Conservation (phyloP, 2,888 invertebrate species). For the Rotaria magnacalcarata region DNA sequence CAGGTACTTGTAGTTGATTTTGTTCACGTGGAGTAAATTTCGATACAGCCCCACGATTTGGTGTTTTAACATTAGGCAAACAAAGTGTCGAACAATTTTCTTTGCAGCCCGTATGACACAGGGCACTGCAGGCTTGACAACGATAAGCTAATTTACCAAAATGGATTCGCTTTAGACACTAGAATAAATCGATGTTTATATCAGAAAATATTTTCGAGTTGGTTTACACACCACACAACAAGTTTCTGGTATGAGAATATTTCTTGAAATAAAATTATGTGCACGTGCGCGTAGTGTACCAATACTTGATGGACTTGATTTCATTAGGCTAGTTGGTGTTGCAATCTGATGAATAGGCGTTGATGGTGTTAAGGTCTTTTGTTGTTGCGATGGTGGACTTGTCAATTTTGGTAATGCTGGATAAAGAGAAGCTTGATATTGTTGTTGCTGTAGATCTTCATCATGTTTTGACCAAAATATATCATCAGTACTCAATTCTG, state of each 20-base stretch:
- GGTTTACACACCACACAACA: background rate
- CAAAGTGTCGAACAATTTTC: slow-evolving; percentile 41
- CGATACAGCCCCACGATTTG: slow-evolving; percentile 39
- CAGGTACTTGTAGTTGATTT: slow-evolving; percentile 37
- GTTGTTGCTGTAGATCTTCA: slow-evolving; percentile 16
- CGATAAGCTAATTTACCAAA: slow-evolving; percentile 45
- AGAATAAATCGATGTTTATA: background rate
- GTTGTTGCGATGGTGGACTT: slow-evolving; percentile 19
- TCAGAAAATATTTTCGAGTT: background rate
- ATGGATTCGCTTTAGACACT: slow-evolving; percentile 42
- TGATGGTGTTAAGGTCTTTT: background rate
- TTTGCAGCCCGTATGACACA: slow-evolving; percentile 44
- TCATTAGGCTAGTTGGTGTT: slow-evolving; percentile 6
- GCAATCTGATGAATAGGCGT: slow-evolving; percentile 36
- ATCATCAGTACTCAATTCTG: slow-evolving; percentile 28
- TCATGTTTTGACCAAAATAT: slow-evolving; percentile 21
- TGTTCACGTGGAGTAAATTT: slow-evolving; percentile 37
- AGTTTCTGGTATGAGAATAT: slow-evolving; percentile 30
- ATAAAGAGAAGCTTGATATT: background rate
- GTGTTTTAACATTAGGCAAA: slow-evolving; percentile 40
- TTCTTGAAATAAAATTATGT: slow-evolving; percentile 35
- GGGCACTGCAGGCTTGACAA: slow-evolving; percentile 42
- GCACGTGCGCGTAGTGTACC: slow-evolving; percentile 27
- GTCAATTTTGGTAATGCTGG: background rate
- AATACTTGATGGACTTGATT: slow-evolving; percentile 33